Evolutionary conservation across 2,888 invertebrate genomes (phyloP), one percentile per base, ranked within the genome.

Genomic region (Chymomyza caudatula): DNA sequence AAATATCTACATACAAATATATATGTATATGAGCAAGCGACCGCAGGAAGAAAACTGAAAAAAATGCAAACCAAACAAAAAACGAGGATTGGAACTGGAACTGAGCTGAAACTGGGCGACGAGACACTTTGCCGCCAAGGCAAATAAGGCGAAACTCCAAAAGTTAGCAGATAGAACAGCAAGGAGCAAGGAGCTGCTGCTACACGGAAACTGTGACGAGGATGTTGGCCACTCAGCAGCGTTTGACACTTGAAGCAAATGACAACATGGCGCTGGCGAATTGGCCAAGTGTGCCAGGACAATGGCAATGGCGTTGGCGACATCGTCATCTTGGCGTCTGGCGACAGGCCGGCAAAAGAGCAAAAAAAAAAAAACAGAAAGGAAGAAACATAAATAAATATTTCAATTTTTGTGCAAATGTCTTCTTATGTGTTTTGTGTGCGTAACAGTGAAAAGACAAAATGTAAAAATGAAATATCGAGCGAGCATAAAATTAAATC

Each of bases 41-140:
- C 42, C 37, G 15, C 56, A 56, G 6, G 20, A 22, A 37, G 19
- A 56, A 63, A 54, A 53, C 5, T 61, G 52, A 71, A 81, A 83
- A 85, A 76, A 84, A 82, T 85, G 78, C 85, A 81, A 81, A 86
- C 75, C 82, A 83, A 86, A 86, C 84, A 80, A 67, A 74, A 78
- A 74, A 72, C 61, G 47, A 29, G 44, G 13, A 13, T 5, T 19
- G 42, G 13, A 58, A 15, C 55, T 19, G 52, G 43, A 29, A 42
- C 43, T 43, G 57, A 60, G 49, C 11, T 62, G 71, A 58, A 67
- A 69, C 61, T 71, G 71, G 68, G 85, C 79, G 85, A 82, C 86
- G 83, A 86, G 83, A 86, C 83, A 83, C 83, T 86, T 83, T 85
- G 83, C 82, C 83, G 86, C 83, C 83, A 83, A 82, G 69, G 80